A percentile compares a stretch with the other conserved stretches of the same genome.
phyloP scores from a whole-genome alignment of 2,797 vertebrate genomes.

The Potorous gilbertii region DNA sequence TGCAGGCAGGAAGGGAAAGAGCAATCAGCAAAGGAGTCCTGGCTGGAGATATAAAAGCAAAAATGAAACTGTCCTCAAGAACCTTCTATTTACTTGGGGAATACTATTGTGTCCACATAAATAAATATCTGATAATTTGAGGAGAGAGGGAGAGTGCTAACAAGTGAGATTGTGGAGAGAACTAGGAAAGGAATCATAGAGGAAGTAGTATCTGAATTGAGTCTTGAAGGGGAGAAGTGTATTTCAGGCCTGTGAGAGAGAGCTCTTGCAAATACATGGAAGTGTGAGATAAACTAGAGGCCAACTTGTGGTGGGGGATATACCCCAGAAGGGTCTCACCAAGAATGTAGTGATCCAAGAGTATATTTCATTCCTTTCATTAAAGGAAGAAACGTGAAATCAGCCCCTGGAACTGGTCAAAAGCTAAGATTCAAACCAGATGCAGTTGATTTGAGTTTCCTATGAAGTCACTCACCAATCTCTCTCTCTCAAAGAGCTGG shows the following conservation, averaged over 20 bases:
- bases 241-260: neutral
- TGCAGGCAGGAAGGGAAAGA: neutral
- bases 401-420: neutral
- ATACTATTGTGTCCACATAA: neutral
- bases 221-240: neutral
- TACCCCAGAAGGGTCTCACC: neutral
- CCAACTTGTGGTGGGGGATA: neutral
- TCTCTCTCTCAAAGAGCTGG: conserved; percentile 83
- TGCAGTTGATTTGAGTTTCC: neutral
- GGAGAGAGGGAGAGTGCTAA: neutral
- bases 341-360: neutral
- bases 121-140: neutral
- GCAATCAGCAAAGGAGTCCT: neutral
- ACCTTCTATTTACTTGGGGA: neutral
- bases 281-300: neutral
- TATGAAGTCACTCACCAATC: conserved; percentile 84
- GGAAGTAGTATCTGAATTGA: neutral
- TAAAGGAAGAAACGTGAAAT: neutral
- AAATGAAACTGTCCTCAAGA: neutral
- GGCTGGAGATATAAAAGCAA: neutral
- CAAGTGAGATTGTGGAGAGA: neutral
- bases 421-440: neutral
- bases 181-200: neutral
- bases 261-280: neutral
- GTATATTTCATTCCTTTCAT: neutral